These are phyloP conservation scores for Linyphia triangularis DNA, from an alignment of 2,888 invertebrate species.

Conservation along the genomic window DNA sequence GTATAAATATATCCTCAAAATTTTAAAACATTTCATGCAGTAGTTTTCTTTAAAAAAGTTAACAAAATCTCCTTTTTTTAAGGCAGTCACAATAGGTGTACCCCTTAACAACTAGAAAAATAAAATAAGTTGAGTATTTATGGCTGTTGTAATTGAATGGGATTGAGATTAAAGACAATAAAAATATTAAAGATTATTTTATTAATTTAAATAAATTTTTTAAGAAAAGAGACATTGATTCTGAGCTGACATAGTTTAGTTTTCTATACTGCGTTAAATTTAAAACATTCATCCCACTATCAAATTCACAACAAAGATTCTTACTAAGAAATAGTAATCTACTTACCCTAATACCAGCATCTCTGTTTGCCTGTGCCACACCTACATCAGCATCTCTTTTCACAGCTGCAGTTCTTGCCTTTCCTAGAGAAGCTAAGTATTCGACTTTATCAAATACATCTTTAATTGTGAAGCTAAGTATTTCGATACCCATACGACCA, in stretches of 20 bases:
- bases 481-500: constrained; percentile 99
- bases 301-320: too few relatives aligned
- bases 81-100: too few relatives aligned
- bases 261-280: not conserved
- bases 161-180: not conserved
- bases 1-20: too few relatives aligned
- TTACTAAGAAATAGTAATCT: too few relatives aligned
- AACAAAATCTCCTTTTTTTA: too few relatives aligned
- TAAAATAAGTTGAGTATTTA: too few relatives aligned
- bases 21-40: too few relatives aligned
- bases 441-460: constrained; percentile 98
- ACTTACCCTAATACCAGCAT: constrained; percentile 92
- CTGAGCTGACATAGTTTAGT: not conserved
- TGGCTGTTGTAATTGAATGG: too few relatives aligned
- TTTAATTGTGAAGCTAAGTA: constrained; percentile 98
- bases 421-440: constrained; percentile 94
- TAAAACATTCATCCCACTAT: too few relatives aligned
- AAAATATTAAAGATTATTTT: not conserved
- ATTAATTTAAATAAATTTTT: not conserved
- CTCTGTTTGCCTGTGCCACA: constrained; percentile 96
- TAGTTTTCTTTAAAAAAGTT: too few relatives aligned
- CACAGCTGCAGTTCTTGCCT: constrained; percentile 94
- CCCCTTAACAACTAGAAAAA: too few relatives aligned
- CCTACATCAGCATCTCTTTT: constrained; percentile 96
- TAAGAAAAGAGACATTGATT: not conserved